Percentiles rank a stretch among this genome's conserved stretches.
Conservation (phyloP, 2,888 invertebrate species). For the Carcina quercana region DNA sequence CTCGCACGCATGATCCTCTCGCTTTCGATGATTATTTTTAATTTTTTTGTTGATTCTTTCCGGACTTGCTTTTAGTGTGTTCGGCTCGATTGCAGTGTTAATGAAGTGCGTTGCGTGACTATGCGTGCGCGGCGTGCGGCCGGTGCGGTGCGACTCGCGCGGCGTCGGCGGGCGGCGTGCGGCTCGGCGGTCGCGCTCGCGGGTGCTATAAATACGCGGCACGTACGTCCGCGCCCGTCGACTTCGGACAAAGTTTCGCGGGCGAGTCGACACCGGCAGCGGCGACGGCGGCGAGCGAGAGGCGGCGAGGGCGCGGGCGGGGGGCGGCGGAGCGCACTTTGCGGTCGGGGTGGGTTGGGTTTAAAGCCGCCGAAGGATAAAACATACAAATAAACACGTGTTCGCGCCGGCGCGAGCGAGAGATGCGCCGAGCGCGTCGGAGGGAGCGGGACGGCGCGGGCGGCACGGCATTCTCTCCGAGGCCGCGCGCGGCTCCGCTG, state of each 20-base stretch:
- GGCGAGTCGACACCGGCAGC: conserved; percentile 56
- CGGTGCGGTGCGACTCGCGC: conserved; percentile 39
- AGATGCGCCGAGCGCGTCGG: conserved; percentile 42
- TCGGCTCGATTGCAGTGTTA: conserved; percentile 24
- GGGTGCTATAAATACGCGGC: conserved; percentile 69
- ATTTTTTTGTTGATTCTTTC: conserved; percentile 27
- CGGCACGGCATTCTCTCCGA: conserved; percentile 70
- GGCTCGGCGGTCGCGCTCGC: no score
- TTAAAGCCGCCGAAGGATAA: conserved; percentile 79
- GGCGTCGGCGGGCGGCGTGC: no score
- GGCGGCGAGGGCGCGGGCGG: conserved; percentile 68
- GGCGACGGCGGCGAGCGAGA: conserved; percentile 58
- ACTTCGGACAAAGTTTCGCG: conserved; percentile 73
- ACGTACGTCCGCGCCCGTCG: conserved; percentile 71
- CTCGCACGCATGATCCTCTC: conserved; percentile 55
- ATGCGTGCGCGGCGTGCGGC: conserved; percentile 46
- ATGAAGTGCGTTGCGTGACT: conserved; percentile 34
- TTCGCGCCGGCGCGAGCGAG: conserved; percentile 77
- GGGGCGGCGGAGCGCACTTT: conserved; percentile 75
- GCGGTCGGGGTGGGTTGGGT: conserved; percentile 81
- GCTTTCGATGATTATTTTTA: conserved; percentile 39
- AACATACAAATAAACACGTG: conserved; percentile 77
- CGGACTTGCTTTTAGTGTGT: conserved; percentile 25
- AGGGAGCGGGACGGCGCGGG: conserved; percentile 56
- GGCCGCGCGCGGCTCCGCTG: conserved; percentile 46